Evolutionary conservation across 2,113 vertebrate species (phyloP), one percentile per base, ranked within the genome.

Genomic region (Ancistrus triradiatus): DNA sequence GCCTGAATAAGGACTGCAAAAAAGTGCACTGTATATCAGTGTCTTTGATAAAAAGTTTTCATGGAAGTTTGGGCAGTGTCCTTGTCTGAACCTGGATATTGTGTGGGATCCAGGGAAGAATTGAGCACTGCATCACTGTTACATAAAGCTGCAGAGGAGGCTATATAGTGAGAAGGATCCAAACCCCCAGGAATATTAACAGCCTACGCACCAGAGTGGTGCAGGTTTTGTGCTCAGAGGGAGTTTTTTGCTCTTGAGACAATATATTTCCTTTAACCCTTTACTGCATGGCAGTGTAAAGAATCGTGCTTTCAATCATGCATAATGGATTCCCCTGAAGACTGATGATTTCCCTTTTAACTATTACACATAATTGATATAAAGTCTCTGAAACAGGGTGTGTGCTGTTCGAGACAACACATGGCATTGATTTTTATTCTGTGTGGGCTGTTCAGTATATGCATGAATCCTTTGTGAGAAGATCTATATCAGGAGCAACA

Each of bases 81-180:
- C 60, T 64, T 7, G 13, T 50, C 46, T 58, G 52, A 70, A 44
- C 35, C 44, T 13, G 2, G 53, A 18, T 49, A 11, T 8, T 68
- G 63, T 64, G 68, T 63, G 63, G 46, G 61, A 68, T 62, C 17
- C 35, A 22, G 46, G n/a, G 51, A 58, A 44, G 25, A 53, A 43
- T 31, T 13, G 19, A 48, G 38, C 47, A 21, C 47, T 21, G 67
- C 37, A 64, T 25, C 52, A 25, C 27, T 35, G 61, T 74, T 77
- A 72, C 35, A n/a, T 74, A 74, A 74, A 74, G 22, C 52, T 66
- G 55, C 61, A 63, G 56, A 69, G 69, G 61, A 69, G 69, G 63
- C 33, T 71, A 57, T 63, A 51, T 43, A 59, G 56, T 27, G 40
- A 63, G 59, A 40, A 44, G 17, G 27, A 49, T 65, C 49, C 40